Evolutionary conservation across 2,888 invertebrate genomes (phyloP), one percentile per base, ranked within the genome.

Genomic region (Drosophila paramelanica): DNA sequence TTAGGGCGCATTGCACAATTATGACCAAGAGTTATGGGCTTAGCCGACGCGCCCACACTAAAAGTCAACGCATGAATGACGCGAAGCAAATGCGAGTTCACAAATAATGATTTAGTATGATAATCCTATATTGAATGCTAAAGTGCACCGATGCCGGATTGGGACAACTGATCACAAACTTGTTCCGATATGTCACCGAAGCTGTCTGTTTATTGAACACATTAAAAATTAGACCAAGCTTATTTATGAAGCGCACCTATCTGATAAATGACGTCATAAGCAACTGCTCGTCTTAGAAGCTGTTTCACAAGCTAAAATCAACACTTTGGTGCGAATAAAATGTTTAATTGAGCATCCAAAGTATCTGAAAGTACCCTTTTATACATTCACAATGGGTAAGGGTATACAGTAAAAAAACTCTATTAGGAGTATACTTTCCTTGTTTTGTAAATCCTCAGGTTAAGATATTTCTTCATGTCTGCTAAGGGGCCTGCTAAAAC

Each of bases 111-210:
- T 47, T 67, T 45, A 56, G 20, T 61, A 57, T n/a, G 39, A 41
- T 50, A 43, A 58, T 55, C 43, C 25, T 56, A n/a, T 55, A 62
- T 45, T 61, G 49, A 77, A 66, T 65, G 74, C 55, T 55, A 62
- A 55, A 60, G 64, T 73, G 70, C 73, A 75, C 36, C 51, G 52
- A 68, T 61, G 33, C 33, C 41, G 49, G n/a, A 14, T 17, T 10
- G 41, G 11, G 47, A 10, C n/a, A 31, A 46, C 46, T 33, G 17
- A 20, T 50, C 51, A 13, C 14, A 41, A 64, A 64, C 56, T 36
- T 39, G 67, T 51, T 52, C 55, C 17, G 42, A 52, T 72, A 6
- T 47, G 41, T 61, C 72, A 60, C 60, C 45, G 31, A 27, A 69
- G 25, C 25, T 11, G 55, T 43, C 20, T 42, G 53, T 31, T 46